A percentile compares a stretch with the other conserved stretches of the same genome.
These are phyloP conservation scores for Drosophila takahashii DNA, from an alignment of 1,140 invertebrate genomes.

Conservation along the genomic window DNA sequence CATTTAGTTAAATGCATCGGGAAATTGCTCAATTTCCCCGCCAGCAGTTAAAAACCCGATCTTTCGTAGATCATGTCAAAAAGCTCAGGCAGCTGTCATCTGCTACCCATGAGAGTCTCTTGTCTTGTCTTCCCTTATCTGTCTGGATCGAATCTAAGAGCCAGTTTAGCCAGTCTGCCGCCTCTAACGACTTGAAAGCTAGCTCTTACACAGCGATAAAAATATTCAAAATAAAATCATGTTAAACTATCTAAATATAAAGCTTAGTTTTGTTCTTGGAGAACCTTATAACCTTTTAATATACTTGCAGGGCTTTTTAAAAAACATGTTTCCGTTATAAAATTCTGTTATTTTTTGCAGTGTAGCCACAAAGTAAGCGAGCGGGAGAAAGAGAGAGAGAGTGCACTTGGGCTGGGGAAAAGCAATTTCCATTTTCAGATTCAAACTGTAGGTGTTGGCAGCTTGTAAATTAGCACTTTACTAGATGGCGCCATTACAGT, in stretches of 20 bases:
- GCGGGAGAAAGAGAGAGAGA: neutral
- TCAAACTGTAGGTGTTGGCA: conserved; percentile 27
- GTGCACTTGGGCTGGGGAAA: neutral
- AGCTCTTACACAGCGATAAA: neutral
- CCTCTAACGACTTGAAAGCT: conserved; percentile 5
- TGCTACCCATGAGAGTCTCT: conserved; percentile 15
- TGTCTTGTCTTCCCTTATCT: conserved; percentile 40
- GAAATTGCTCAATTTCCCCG: conserved; percentile 31
- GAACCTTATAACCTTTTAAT: neutral
- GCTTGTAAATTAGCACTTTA: conserved; percentile 36
- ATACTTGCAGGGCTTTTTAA: no score
- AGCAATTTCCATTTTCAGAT: conserved; percentile 14
- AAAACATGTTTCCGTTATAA: neutral
- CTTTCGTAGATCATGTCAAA: conserved; percentile 15
- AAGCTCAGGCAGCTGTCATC: conserved; percentile 49
- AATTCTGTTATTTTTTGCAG: neutral
- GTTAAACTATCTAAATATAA: neutral
- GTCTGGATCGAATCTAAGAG: conserved; percentile 16
- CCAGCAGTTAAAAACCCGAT: conserved; percentile 19
- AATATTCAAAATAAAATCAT: neutral
- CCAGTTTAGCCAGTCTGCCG: conserved; percentile 35
- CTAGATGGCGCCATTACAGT: conserved; percentile 18
- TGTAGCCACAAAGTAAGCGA: neutral
- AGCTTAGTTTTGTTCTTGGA: no score
- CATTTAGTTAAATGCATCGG: conserved; percentile 28